Evolutionary conservation across 2,888 invertebrate species (phyloP).

Genomic region (Ophraella communa): DNA sequence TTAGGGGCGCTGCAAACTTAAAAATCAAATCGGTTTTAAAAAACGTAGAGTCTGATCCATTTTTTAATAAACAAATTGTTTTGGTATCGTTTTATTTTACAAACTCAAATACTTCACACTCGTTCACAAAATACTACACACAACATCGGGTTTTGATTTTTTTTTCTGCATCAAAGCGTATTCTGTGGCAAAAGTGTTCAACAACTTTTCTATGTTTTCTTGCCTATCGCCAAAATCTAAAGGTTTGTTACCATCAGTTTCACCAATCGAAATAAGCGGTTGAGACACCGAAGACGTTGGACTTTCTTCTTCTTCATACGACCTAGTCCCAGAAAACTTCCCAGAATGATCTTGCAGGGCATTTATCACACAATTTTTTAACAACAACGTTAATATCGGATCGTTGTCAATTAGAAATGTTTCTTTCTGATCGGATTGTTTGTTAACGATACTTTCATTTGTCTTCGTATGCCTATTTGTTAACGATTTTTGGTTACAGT

Average conservation of each 20-base stretch:
- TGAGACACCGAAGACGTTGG: not conserved
- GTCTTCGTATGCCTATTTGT: constrained; percentile 22
- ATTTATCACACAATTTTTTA: constrained; percentile 10
- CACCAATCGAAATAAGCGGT: not conserved
- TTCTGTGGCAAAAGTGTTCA: constrained; percentile 6
- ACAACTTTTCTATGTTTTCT: not conserved
- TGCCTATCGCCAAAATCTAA: not conserved
- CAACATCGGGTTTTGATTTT: constrained; percentile 29
- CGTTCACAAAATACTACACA: constrained; percentile 30
- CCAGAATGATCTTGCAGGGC: not conserved
- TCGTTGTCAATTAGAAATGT: not conserved
- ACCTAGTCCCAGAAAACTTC: not conserved
- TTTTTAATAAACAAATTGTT: not conserved
- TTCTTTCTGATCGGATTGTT: too few relatives aligned
- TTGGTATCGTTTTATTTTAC: not conserved
- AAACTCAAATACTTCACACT: not conserved
- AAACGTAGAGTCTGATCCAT: too few relatives aligned
- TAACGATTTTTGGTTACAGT: constrained; percentile 18
- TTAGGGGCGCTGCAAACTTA: too few relatives aligned
- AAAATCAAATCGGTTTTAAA: not conserved
- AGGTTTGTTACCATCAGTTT: not conserved
- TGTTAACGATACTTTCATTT: not conserved
- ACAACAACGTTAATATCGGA: constrained; percentile 3
- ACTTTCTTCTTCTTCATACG: not conserved
- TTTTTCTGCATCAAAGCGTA: constrained; percentile 27